Evolutionary conservation across 2,888 invertebrate genomes (phyloP), one percentile per base, ranked within the genome.

Genomic region (Cerceris rybyensis): DNA sequence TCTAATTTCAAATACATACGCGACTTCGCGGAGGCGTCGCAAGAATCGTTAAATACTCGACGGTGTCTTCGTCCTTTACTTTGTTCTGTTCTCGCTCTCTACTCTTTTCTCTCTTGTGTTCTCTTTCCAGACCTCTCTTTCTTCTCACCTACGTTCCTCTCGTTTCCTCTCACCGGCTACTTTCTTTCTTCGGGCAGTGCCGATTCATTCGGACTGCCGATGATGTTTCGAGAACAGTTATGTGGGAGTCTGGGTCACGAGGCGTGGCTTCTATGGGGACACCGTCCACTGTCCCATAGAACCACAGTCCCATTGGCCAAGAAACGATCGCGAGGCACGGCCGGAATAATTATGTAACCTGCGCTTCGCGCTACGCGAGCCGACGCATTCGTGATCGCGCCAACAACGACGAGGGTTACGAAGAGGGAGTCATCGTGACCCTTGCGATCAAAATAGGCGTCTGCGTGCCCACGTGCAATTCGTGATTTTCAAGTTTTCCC

Each of bases 201-300:
- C 86, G 86, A 88, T 87, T 89, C 87, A 88, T 86, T 84, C 86
- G 84, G 87, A 87, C 84, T 87, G 82, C 88, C 87, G 89, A 87
- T 85, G 87, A 89, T 89, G 89, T 90, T 91, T 91, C 89, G 90
- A 91, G 89, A 92, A 92, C 92, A 92, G 92, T 92, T 92, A 92
- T 88, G 89, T 91, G 90, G 90, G 91, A 92, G 92, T 92, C 91
- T 92, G 91, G 92, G 92, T 92, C 92, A 92, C 91, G 89, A 91
- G 92, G 92, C 92, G 92, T 91, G 91, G 92, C 91, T 90, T 90
- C 87, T 88, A 91, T 87, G 89, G 87, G 88, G 88, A 87, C 89
- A 89, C 82, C 87, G 83, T 86, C 86, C 86, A 86, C 88, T 90
- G 90, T 91, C 89, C 90, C 90, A 91, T 91, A 91, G 90, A 90